Base-by-base conservation (phyloP, 2,888 invertebrate genomes). In the Loripinus fragilis region DNA sequence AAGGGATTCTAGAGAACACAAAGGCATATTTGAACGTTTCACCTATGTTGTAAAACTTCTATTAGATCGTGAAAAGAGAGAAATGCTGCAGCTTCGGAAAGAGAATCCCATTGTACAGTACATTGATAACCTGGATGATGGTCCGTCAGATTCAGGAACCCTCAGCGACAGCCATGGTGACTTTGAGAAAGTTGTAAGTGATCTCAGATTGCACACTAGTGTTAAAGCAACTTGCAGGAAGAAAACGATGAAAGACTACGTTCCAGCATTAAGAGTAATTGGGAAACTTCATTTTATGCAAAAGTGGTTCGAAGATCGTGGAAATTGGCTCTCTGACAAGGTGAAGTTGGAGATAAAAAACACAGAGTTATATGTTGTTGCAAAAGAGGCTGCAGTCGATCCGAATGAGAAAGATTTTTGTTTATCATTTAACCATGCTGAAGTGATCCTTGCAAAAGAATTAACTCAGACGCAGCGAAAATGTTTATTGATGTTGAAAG, bases 171-270 rank as follows among this genome's bases (percentile, higher is more conserved):
- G n/a, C n/a, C n/a, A 64, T n/a, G 33, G 15, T 25, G 66, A 35
- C n/a, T 66, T 33, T 33, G 38, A 41, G 20, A 12, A 35, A 5
- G 17, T 66, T 41, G 33, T 35, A 5, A 66, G 38, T 41, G 33
- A 66, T 2, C 10, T 28, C 5, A 10, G 42, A 33, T 17, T 45
- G n/a, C 25, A 17, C 48, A 3, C 50, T 15, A 25, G 38, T 25
- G 30, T 33, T 15, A 71, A 38, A 25, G 55, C 64, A 30, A 68
- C 55, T n/a, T 83, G 76, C 48, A 35, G 17, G 20, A 69, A 74
- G 20, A 80, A 74, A 60, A 38, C 50, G 0, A 77, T 71, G 30
- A 85, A 72, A 69, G 85, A 85, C 66, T 82, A 78, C 64, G 80
- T 85, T 64, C 78, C 82, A 8, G 78, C 76, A 42, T 68, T 85